Conservation (phyloP, 2,113 vertebrate genomes). For the Nibea coibor region DNA sequence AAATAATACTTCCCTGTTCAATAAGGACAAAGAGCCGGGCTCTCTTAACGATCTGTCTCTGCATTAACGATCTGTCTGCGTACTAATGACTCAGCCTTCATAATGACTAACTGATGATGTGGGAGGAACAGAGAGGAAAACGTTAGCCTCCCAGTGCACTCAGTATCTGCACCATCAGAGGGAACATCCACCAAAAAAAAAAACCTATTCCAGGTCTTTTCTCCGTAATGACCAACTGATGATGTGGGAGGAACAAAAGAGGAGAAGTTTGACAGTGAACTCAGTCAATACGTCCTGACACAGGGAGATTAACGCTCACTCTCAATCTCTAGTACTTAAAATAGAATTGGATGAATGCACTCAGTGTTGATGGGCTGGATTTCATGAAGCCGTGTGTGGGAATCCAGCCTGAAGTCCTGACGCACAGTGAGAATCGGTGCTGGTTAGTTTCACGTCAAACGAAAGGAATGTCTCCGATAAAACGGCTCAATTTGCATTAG, state of each 20-base stretch:
- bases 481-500: background rate
- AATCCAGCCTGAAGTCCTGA: background rate
- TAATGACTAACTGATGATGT: slow-evolving; percentile 75
- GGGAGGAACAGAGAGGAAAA: slow-evolving; percentile 66
- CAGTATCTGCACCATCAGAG: slow-evolving; percentile 57
- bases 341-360: background rate
- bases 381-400: background rate
- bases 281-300: slow-evolving; percentile 34
- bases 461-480: background rate
- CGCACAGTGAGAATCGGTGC: background rate
- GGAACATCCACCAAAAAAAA: slow-evolving; percentile 41
- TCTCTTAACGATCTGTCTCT: slow-evolving; percentile 67
- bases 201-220: slow-evolving; percentile 12
- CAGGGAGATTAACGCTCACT: background rate
- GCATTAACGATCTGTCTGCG: slow-evolving; percentile 66
- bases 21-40: slow-evolving; percentile 71
- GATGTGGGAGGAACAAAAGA: slow-evolving; percentile 61
- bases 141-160: slow-evolving; percentile 53
- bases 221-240: slow-evolving; percentile 56
- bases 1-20: slow-evolving; percentile 66
- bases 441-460: background rate
- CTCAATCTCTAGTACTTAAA: background rate
- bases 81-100: slow-evolving; percentile 72
- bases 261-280: slow-evolving; percentile 33
- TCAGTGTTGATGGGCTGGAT: background rate